A percentile compares a stretch with the other conserved stretches of the same genome.
Conservation (phyloP, 2,113 vertebrate genomes). For the Scomber colias region DNA sequence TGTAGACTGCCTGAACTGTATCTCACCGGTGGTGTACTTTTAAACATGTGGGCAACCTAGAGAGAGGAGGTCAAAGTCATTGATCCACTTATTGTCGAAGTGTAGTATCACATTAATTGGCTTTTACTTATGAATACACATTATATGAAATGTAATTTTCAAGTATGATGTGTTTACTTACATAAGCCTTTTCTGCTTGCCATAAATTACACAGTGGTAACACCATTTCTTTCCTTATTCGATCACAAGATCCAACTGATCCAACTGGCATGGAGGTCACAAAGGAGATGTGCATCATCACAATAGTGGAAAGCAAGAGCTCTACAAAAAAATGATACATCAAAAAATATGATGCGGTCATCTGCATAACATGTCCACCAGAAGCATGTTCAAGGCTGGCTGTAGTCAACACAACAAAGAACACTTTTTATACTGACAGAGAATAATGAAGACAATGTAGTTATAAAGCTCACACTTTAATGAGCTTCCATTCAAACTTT, state of each 20-base stretch:
- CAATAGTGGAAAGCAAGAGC: constrained; percentile 45
- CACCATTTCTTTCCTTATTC: accelerated
- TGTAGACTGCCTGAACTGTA: background rate
- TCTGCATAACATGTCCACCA: background rate
- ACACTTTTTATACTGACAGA: constrained; percentile 1
- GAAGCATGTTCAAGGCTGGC: background rate
- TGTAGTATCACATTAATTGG: background rate
- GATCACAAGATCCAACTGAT: too few relatives aligned
- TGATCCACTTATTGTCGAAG: too few relatives aligned
- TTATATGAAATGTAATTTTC: background rate
- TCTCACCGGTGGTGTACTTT: accelerated
- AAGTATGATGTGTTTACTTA: constrained; percentile 48
- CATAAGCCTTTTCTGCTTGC: constrained; percentile 14
- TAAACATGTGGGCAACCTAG: constrained; percentile 14
- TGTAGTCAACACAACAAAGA: background rate
- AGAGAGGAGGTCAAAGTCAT: constrained; percentile 4
- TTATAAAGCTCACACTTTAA: background rate
- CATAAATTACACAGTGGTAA: background rate
- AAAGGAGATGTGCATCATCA: constrained; percentile 34
- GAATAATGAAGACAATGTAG: background rate
- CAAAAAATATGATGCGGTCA: constrained; percentile 3
- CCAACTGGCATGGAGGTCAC: background rate
- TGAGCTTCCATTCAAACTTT: background rate
- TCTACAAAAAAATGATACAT: constrained; percentile 36
- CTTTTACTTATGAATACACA: background rate